Evolutionary conservation across 2,113 vertebrate species (phyloP).

Genomic region (Ptilorrhoa leucosticta): DNA sequence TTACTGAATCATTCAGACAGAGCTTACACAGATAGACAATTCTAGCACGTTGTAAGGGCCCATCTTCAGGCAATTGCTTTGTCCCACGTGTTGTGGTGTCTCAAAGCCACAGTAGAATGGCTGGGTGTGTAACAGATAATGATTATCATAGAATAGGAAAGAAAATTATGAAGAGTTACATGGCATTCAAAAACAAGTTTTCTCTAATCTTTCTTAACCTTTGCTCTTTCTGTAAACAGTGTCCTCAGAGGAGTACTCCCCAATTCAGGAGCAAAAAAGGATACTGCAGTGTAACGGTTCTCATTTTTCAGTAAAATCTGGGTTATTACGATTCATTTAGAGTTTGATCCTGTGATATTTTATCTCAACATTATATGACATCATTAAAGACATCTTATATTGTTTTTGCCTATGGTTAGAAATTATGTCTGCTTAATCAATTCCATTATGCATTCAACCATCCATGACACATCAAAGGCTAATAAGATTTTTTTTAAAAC

Average conservation of each 20-base stretch:
- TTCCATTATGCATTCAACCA: conserved; percentile 68
- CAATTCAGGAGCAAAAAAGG: neutral
- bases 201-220: conserved; percentile 4
- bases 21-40: neutral
- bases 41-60: neutral
- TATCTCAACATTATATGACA: conserved; percentile 60
- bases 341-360: conserved; percentile 28
- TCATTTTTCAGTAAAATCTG: conserved; percentile 4
- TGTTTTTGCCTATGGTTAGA: conserved; percentile 70
- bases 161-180: neutral
- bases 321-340: conserved; percentile 4
- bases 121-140: neutral
- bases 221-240: conserved; percentile 2
- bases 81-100: neutral
- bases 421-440: conserved; percentile 72
- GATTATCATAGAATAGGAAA: neutral
- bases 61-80: neutral
- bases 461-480: conserved; percentile 77
- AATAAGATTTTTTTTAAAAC: conserved; percentile 69
- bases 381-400: conserved; percentile 65
- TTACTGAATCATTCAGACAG: neutral
- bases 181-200: neutral
- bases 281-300: neutral
- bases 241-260: neutral
- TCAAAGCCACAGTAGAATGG: neutral